These are phyloP conservation scores for Sinosuthora webbiana DNA, from an alignment of 2,113 vertebrate species.

Conservation along the genomic window DNA sequence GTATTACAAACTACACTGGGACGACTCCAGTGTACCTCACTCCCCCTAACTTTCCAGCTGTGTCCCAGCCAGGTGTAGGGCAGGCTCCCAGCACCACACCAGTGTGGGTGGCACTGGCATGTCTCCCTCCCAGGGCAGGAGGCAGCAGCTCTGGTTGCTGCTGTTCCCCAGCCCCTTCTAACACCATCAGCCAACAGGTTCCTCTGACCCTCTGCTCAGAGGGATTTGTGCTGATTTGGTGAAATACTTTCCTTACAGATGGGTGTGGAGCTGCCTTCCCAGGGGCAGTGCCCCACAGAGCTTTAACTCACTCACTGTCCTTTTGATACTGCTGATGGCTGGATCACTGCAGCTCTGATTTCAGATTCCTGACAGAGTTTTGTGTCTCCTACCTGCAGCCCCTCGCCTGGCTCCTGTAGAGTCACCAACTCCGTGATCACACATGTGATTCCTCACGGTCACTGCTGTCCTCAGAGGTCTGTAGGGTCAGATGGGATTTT, in stretches of 20 bases:
- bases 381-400: neutral
- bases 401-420: neutral
- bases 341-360: neutral
- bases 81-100: rapidly evolving
- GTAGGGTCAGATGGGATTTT: rapidly evolving
- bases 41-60: neutral
- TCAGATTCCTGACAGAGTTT: neutral
- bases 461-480: neutral
- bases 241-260: neutral
- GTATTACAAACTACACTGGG: neutral
- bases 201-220: neutral
- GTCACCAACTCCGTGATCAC: neutral
- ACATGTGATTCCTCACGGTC: rapidly evolving
- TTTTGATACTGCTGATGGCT: neutral
- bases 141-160: neutral
- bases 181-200: neutral
- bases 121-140: neutral
- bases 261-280: neutral
- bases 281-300: neutral
- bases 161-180: neutral
- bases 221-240: rapidly evolving
- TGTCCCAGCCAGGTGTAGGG: neutral
- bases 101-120: neutral
- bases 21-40: neutral
- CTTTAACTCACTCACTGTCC: rapidly evolving